Base-by-base conservation (phyloP, 1,140 invertebrate genomes). In the Himalopsyche phryganea region DNA sequence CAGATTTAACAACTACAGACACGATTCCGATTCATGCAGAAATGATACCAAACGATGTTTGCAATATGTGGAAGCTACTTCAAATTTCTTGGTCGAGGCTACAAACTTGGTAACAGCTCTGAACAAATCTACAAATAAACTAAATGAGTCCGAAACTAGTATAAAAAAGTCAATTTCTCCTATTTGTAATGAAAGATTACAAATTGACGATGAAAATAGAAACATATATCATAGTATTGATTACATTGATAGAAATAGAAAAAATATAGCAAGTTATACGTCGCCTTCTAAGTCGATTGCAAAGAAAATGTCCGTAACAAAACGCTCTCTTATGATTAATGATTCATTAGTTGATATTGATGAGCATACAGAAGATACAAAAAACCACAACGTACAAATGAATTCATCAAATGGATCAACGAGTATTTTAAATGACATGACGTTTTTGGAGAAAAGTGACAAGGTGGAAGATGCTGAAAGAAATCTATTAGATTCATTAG, bases 301-400 rank as follows among this genome's bases (percentile, higher is more conserved):
- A 13, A 23, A 23, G 9, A 23, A 28, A 13, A 4, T 48, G 6
- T 13, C 23, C 9, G 23, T 5, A 5, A 9, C 23, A 28, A 33
- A 48, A 7, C 10, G 58, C 58, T 60, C 57, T 63, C 61, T 15
- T 63, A 55, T 52, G 32, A 60, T 64, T 64, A 64, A 60, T 53
- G 57, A 52, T 40, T 17, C 42, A 38, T 64, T 64, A 64, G 50
- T 60, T 23, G 44, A 58, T 57, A 60, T 57, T 49, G 61, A 63
- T 19, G 57, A 63, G 42, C 40, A 33, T 44, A 19, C 19, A 23
- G 41, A 50, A 46, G 28, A 13, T 4, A 18, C 13, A 46, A 2
- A 18, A 49, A 14, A 14, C 9, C 5, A 15, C 13, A 11, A 11
- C 44, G 2, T 5, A 14, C 28, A 9, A 32, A 6, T 19, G 17